phyloP scores from a whole-genome alignment of 2,797 vertebrate genomes.

The Thamnophis elegans region DNA sequence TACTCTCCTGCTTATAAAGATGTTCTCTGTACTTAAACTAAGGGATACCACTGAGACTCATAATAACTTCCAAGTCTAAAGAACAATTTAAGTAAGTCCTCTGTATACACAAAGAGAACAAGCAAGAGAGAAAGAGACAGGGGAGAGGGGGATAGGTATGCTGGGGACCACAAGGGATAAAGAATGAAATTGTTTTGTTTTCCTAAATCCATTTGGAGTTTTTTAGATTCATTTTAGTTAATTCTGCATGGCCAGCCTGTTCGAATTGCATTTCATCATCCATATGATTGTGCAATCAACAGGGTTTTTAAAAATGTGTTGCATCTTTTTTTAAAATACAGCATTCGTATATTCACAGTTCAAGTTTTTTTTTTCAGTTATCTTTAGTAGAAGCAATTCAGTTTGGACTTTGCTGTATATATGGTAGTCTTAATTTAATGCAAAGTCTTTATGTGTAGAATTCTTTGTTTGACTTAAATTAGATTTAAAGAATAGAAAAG shows the following conservation, averaged over 20 bases:
- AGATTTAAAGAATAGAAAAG: neutral
- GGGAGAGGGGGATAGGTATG: neutral
- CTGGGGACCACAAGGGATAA: neutral
- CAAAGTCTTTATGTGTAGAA: neutral
- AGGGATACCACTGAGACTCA: conserved; percentile 1
- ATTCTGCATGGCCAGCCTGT: conserved; percentile 16
- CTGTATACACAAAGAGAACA: conserved; percentile 2
- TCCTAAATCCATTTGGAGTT: neutral
- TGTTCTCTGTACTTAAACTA: conserved; percentile 8
- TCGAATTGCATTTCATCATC: conserved; percentile 32
- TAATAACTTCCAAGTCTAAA: conserved; percentile 21
- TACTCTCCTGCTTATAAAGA: conserved; percentile 10
- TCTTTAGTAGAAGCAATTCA: neutral
- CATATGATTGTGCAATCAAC: neutral
- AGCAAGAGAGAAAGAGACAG: neutral
- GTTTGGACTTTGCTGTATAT: neutral
- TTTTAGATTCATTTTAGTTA: conserved; percentile 34
- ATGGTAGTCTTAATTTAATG: neutral
- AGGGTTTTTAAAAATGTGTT: neutral
- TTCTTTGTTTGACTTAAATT: neutral
- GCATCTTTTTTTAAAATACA: neutral
- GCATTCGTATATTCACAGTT: neutral
- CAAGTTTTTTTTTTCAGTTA: neutral
- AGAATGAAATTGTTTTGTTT: neutral
- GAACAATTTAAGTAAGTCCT: neutral